Percentiles rank a stretch among this genome's conserved stretches.
Conservation (phyloP, 2,888 invertebrate genomes). For the Perdita meconis region DNA sequence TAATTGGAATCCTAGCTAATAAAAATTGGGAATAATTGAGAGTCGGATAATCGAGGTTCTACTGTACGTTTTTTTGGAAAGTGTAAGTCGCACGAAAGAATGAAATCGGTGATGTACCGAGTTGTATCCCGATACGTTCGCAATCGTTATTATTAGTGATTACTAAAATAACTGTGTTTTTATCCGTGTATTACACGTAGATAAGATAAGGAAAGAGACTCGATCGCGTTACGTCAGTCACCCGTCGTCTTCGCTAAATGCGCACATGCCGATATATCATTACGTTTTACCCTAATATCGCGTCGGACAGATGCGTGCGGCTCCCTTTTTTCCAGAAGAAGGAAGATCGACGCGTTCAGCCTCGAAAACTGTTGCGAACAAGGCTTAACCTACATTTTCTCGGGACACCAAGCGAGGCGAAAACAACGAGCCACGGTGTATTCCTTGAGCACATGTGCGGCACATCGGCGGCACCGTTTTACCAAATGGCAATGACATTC, state of each 20-base stretch:
- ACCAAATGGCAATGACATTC: slow-evolving; percentile 77
- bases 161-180: slow-evolving; percentile 37
- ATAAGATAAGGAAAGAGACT: slow-evolving; percentile 61
- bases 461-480: slow-evolving; percentile 55
- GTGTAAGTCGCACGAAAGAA: neutral
- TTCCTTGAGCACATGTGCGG: slow-evolving; percentile 37
- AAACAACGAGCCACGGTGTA: slow-evolving; percentile 35
- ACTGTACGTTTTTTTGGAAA: no score
- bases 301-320: neutral
- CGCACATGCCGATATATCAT: slow-evolving; percentile 3
- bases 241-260: slow-evolving; percentile 29
- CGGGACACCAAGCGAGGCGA: slow-evolving; percentile 18
- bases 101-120: neutral
- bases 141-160: slow-evolving; percentile 54
- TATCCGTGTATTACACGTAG: slow-evolving; percentile 41
- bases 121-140: neutral
- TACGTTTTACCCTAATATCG: neutral
- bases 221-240: slow-evolving; percentile 35
- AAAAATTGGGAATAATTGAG: no score
- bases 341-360: slow-evolving; percentile 41
- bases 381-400: slow-evolving; percentile 47
- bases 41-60: no score
- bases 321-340: slow-evolving; percentile 4
- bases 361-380: slow-evolving; percentile 43
- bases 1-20: no score